These are phyloP conservation scores for Lepidochitona cinerea DNA, from an alignment of 2,888 invertebrate genomes.

Conservation along the genomic window DNA sequence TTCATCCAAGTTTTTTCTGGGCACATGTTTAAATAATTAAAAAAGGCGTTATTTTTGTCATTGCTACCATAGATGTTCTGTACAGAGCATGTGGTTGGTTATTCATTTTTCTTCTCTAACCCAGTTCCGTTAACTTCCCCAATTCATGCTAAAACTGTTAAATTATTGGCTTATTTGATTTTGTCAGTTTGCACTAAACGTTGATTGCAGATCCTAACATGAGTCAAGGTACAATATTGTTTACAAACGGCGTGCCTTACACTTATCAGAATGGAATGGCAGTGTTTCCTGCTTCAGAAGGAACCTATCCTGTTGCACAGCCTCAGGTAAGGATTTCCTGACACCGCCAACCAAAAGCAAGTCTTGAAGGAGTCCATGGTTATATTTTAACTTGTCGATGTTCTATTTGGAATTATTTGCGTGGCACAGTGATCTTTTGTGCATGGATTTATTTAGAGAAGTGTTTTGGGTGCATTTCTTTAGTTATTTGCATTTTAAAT, in stretches of 20 bases:
- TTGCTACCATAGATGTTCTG: not conserved
- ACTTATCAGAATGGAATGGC: constrained; percentile 73
- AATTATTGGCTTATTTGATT: not conserved
- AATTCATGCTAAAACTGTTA: not conserved
- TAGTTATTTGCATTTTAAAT: too few relatives aligned
- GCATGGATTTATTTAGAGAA: too few relatives aligned
- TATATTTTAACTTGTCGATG: too few relatives aligned
- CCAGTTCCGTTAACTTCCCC: not conserved
- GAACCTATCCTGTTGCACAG: constrained; percentile 51
- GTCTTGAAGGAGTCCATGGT: too few relatives aligned
- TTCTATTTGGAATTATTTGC: too few relatives aligned
- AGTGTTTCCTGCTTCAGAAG: constrained; percentile 69
- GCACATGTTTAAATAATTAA: not conserved
- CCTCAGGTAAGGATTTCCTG: constrained; percentile 55
- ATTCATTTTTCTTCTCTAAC: not conserved
- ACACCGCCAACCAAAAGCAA: too few relatives aligned
- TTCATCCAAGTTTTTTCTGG: not conserved
- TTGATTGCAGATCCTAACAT: constrained; percentile 65
- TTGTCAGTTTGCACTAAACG: not conserved
- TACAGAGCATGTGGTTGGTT: not conserved
- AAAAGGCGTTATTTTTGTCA: not conserved
- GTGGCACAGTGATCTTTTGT: too few relatives aligned
- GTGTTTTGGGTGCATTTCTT: too few relatives aligned
- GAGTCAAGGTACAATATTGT: constrained; percentile 73
- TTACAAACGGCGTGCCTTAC: constrained; percentile 73